Evolutionary conservation across 2,113 vertebrate species (phyloP).

Genomic region (Hemibagrus wyckioides): DNA sequence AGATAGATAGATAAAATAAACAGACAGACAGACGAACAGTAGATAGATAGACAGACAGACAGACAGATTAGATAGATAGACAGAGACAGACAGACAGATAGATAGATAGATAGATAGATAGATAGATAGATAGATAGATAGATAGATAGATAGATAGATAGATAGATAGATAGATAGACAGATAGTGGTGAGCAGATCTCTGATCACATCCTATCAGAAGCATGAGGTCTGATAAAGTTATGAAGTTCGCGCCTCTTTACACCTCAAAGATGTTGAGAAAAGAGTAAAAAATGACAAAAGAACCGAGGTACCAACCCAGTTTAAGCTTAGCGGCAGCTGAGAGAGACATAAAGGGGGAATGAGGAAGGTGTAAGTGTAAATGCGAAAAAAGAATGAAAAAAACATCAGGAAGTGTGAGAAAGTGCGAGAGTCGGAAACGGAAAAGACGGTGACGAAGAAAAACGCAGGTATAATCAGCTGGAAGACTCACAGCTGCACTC

Average conservation of each 20-base stretch:
- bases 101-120: no score
- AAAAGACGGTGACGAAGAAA: not conserved
- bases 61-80: no score
- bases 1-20: no score
- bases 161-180: fast-evolving
- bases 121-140: no score
- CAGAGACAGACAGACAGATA: no score
- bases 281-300: slow-evolving; percentile 45
- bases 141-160: no score
- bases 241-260: not conserved
- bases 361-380: slow-evolving; percentile 31
- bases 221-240: not conserved
- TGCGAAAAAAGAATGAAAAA: slow-evolving; percentile 60
- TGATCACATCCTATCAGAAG: not conserved
- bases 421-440: slow-evolving; percentile 58
- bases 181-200: not conserved
- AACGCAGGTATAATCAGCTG: not conserved
- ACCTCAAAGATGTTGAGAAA: slow-evolving; percentile 27
- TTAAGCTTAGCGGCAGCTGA: no score
- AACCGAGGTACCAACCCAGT: no score
- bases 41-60: no score
- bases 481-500: not conserved
- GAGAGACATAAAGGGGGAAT: slow-evolving; percentile 44
- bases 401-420: slow-evolving; percentile 60
- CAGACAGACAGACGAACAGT: no score